Evolutionary conservation across 64 coral and sea anemone species (phyloP).

Genomic region (Actinia equina): DNA sequence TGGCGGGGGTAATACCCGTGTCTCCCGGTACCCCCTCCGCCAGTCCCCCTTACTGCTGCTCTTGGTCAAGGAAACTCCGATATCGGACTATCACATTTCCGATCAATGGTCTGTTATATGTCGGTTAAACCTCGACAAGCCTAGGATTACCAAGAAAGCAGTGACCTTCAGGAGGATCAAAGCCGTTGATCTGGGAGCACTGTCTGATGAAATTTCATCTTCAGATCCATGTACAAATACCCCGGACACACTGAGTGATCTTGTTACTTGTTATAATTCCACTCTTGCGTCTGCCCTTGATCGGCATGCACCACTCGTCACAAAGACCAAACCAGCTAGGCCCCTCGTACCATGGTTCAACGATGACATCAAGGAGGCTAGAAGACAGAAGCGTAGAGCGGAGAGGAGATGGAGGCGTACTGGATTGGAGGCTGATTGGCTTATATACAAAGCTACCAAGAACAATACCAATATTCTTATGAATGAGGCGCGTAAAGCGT

Average conservation of each 20-base stretch:
- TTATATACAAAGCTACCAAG: no score
- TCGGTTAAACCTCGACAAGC: constrained; percentile 46
- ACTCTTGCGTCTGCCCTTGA: constrained; percentile 56
- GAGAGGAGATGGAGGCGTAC: no score
- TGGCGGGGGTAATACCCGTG: no score
- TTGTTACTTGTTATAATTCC: constrained; percentile 51
- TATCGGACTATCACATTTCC: constrained; percentile 51
- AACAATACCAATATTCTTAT: no score
- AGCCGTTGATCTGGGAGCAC: constrained; percentile 18
- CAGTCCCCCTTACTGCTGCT: no score
- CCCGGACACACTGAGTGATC: constrained; percentile 42
- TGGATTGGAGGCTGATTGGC: no score
- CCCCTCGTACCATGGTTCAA: no score
- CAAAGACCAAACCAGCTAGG: constrained; percentile 32
- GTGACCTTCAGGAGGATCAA: constrained; percentile 65
- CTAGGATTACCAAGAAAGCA: constrained; percentile 40
- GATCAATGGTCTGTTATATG: constrained; percentile 24
- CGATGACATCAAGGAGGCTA: no score
- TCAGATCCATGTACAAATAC: constrained; percentile 46
- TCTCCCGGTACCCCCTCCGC: no score
- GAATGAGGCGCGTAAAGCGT: no score
- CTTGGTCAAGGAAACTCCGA: constrained; percentile 41
- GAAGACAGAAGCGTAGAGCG: no score
- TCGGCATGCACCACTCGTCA: constrained; percentile 48
- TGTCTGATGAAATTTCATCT: constrained; percentile 48